Evolutionary conservation across 35 echinoderm and acorn worm genomes (phyloP).

Genomic region (Ophioderma brevispina): DNA sequence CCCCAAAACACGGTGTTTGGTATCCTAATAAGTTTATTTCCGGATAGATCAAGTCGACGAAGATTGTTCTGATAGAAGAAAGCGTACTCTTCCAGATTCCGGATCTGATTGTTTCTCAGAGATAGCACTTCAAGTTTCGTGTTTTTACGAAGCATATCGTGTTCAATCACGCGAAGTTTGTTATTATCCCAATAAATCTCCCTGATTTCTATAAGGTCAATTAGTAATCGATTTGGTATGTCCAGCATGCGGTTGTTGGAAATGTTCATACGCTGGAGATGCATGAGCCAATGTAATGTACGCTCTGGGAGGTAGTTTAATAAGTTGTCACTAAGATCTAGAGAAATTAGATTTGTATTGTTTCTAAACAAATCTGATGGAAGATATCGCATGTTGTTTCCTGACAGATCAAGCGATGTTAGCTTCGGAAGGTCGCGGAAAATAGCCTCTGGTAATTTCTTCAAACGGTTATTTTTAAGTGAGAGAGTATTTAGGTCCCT

Average conservation of each 20-base stretch:
- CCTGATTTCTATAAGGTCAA: not conserved
- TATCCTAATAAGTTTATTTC: constrained; percentile 6
- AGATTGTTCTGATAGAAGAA: constrained; percentile 30
- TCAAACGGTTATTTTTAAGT: constrained; percentile 39
- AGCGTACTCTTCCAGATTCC: not conserved
- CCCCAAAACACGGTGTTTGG: not conserved
- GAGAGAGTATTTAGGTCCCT: not conserved
- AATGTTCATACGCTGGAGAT: constrained; percentile 36
- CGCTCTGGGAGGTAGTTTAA: not conserved
- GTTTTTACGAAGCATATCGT: constrained; percentile 26
- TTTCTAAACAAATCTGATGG: constrained; percentile 13
- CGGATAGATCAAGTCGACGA: constrained; percentile 34
- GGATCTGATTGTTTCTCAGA: constrained; percentile 36
- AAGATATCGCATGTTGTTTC: constrained; percentile 36
- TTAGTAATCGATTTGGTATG: not conserved
- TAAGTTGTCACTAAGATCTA: constrained; percentile 50
- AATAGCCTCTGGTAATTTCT: not conserved
- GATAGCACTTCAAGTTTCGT: constrained; percentile 16
- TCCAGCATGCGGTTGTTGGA: constrained; percentile 36
- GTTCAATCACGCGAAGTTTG: constrained; percentile 2
- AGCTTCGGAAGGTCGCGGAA: constrained; percentile 1
- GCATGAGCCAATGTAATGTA: not conserved
- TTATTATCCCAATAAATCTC: constrained; percentile 29
- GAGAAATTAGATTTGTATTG: not conserved
- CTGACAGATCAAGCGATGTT: constrained; percentile 13